Evolutionary conservation across 2,888 invertebrate species (phyloP), one percentile per base, ranked within the genome.

Genomic region (Macroteleia sp.): DNA sequence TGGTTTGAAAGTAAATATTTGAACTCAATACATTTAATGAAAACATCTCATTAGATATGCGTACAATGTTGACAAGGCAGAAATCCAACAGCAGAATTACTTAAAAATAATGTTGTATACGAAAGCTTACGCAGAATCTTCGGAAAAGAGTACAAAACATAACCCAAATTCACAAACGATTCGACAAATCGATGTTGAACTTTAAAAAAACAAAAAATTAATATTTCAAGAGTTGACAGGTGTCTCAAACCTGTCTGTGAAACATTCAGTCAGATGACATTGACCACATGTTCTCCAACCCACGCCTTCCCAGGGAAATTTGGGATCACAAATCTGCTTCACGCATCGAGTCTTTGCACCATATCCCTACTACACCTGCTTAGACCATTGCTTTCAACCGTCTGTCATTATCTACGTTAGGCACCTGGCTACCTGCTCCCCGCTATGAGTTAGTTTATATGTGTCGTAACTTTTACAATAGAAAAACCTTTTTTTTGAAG

Each of bases 341-440:
- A 67, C 80, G 76, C 73, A 54, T 74, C 57, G 48, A 22, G 14
- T 30, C 34, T 50, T 59, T 69, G 52, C 64, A 19, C 30, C 42
- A 16, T 77, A n/a, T n/a, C n/a, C n/a, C n/a, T n/a, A n/a, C 61
- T 76, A 42, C 70, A 61, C 70, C 76, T 77, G 70, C 62, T 39
- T 59, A 50, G 70, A 77, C 62, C 42, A 59, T 62, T 64, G 62
- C 44, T 41, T 57, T 77, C 71, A 78, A 74, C 61, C 71, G 25
- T 34, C 73, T 81, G 77, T 81, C 79, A 81, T 75, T 61, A 77
- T 42, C 77, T 70, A 73, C 80, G 80, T 83, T 80, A 61, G 82
- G 83, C 87, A 87, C 87, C 88, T 88, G 87, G 85, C 87, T 88
- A 88, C 86, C 88, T 87, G 87, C 80, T 54, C 28, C 41, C 4